These are phyloP conservation scores for Stegana nigrithorax DNA, from an alignment of 2,888 invertebrate genomes.

Conservation along the genomic window DNA sequence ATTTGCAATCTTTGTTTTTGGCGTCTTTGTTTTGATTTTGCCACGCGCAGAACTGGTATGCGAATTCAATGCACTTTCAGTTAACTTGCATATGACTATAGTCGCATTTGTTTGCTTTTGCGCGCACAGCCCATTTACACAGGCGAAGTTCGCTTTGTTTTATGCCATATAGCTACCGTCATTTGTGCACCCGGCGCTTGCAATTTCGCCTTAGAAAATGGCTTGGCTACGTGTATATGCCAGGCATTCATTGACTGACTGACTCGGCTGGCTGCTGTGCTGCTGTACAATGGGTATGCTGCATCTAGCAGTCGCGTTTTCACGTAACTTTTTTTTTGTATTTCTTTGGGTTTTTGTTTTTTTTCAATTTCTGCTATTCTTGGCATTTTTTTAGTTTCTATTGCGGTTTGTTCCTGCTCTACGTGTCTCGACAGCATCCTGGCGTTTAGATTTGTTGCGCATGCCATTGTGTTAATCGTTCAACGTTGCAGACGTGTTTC, in stretches of 20 bases:
- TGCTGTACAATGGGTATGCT: too few species aligned
- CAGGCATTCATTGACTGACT: constrained; percentile 5
- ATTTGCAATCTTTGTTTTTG: background rate
- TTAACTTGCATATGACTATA: background rate
- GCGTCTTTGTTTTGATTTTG: background rate
- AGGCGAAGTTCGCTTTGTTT: background rate
- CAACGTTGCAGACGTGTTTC: too few species aligned
- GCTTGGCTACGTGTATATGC: constrained; percentile 1
- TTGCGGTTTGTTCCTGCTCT: background rate
- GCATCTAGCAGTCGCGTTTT: too few species aligned
- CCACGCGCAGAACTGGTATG: background rate
- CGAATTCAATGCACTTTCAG: constrained; percentile 1
- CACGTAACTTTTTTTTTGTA: background rate
- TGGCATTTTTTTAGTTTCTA: background rate
- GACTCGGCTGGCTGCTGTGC: too few species aligned
- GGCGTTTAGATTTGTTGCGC: background rate
- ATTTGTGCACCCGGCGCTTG: background rate
- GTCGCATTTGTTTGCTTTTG: background rate
- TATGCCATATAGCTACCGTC: background rate
- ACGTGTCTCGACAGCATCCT: background rate
- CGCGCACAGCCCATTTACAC: background rate
- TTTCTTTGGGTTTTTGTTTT: background rate
- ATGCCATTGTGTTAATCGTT: background rate
- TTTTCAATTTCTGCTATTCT: background rate
- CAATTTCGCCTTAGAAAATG: background rate